These are phyloP conservation scores for Brachyhypopomus gauderio DNA, from an alignment of 2,113 vertebrate species.

Conservation along the genomic window DNA sequence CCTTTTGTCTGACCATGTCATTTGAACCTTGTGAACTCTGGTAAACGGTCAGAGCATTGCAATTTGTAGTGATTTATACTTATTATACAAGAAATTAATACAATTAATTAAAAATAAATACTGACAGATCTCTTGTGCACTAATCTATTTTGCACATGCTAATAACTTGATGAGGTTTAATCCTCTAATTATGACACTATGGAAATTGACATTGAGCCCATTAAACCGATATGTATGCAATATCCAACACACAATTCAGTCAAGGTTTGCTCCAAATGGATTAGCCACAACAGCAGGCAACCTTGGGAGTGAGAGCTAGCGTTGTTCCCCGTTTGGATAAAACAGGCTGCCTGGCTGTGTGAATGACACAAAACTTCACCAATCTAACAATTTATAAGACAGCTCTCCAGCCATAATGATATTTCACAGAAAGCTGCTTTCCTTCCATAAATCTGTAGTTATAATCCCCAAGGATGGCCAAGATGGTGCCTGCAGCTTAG, in stretches of 20 bases:
- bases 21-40: not conserved
- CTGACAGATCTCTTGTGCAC: constrained; percentile 26
- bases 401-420: constrained; percentile 82
- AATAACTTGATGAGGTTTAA: constrained; percentile 49
- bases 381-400: constrained; percentile 76
- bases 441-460: constrained; percentile 79
- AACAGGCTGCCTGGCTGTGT: constrained; percentile 68
- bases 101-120: constrained; percentile 36
- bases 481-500: constrained; percentile 79
- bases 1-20: constrained; percentile 13
- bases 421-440: constrained; percentile 84
- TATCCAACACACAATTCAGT: constrained; percentile 34
- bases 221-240: constrained; percentile 44
- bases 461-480: constrained; percentile 79
- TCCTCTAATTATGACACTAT: constrained; percentile 45
- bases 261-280: constrained; percentile 47
- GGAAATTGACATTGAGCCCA: constrained; percentile 40
- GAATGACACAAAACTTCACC: constrained; percentile 64
- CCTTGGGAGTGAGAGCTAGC: constrained; percentile 35
- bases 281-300: constrained; percentile 53
- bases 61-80: constrained; percentile 8
- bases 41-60: not conserved
- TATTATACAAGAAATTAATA: constrained; percentile 17
- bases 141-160: constrained; percentile 44
- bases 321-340: constrained; percentile 55